Conservation (phyloP, 2,113 vertebrate species). For the Microtus ochrogaster region DNA sequence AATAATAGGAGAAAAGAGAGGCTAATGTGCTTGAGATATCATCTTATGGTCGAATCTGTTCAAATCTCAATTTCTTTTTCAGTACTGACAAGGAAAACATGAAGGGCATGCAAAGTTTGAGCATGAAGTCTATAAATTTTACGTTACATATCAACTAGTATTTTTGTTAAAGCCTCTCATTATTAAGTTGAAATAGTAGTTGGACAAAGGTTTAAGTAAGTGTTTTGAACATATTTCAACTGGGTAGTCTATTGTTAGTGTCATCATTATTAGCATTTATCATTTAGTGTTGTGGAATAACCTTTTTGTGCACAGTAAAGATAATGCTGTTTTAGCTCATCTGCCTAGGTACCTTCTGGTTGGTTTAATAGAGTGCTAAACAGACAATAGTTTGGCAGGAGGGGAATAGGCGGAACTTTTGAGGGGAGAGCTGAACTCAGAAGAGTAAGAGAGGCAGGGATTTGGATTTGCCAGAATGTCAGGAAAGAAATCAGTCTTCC, state of each 20-base stretch:
- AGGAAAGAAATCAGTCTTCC: neutral
- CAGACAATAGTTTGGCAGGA: neutral
- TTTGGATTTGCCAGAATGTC: neutral
- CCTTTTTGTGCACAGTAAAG: neutral
- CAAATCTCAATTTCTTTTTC: neutral
- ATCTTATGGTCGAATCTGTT: neutral
- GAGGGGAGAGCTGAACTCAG: neutral
- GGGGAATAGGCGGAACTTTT: neutral
- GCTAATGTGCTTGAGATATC: neutral
- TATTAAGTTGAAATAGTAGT: neutral
- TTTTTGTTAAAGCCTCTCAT: neutral
- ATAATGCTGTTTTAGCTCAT: neutral
- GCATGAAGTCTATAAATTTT: neutral
- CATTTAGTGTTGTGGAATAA: neutral
- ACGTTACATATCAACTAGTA: neutral
- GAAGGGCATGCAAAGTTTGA: neutral
- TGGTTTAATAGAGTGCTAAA: neutral
- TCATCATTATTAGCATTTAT: neutral
- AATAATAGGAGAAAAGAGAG: neutral
- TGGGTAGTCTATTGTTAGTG: neutral
- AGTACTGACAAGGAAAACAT: neutral
- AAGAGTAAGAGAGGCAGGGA: neutral
- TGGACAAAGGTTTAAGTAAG: neutral
- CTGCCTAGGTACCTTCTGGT: neutral
- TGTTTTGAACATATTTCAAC: neutral